Evolutionary conservation across 2,113 vertebrate genomes (phyloP).

Genomic region (Dermatemys mawii): DNA sequence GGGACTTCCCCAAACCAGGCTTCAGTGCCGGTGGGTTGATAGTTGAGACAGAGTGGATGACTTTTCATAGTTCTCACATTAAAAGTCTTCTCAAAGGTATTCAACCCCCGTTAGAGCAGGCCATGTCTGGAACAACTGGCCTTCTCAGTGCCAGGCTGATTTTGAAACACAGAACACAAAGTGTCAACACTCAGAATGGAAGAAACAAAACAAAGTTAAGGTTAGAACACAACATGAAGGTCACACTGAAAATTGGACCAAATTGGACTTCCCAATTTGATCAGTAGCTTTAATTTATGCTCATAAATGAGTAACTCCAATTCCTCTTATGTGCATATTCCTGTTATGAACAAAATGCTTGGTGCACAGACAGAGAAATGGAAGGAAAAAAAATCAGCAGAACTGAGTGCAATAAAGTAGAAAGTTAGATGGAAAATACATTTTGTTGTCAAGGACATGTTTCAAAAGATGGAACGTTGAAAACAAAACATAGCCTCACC

Average conservation of each 20-base stretch:
- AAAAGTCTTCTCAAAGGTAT: background rate
- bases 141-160: background rate
- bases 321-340: background rate
- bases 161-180: too few species aligned
- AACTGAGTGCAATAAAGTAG: background rate
- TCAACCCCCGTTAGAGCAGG: background rate
- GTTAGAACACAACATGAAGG: background rate
- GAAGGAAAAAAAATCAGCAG: background rate
- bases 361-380: background rate
- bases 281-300: too few species aligned
- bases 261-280: background rate
- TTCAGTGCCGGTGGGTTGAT: background rate
- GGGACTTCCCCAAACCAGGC: background rate
- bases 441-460: background rate
- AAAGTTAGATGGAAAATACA: background rate
- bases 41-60: background rate
- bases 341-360: background rate
- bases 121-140: background rate
- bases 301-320: too few species aligned
- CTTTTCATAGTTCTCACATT: background rate
- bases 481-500: background rate
- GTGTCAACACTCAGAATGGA: too few species aligned
- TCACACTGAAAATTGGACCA: background rate
- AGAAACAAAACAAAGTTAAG: too few species aligned
- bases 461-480: background rate